Conservation (phyloP, 2,888 invertebrate genomes). For the Eupithecia insigniata region DNA sequence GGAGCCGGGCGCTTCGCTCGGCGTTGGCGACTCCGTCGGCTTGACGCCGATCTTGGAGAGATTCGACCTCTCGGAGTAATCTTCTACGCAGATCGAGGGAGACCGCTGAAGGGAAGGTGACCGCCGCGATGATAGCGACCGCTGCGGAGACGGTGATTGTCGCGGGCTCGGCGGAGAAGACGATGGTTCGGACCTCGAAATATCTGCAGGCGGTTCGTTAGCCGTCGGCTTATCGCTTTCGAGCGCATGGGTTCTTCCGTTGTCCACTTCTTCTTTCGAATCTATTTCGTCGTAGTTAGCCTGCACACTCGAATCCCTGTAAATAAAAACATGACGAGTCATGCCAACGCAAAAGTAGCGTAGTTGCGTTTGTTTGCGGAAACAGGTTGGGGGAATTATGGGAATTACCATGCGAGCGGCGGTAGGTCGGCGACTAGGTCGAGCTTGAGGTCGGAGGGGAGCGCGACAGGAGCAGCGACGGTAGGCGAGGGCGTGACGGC, state of each 20-base stretch:
- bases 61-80: conserved; percentile 68
- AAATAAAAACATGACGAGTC: conserved; percentile 52
- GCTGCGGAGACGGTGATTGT: conserved; percentile 51
- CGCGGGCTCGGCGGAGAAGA: conserved; percentile 19
- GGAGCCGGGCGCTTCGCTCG: conserved; percentile 32
- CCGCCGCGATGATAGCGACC: conserved; percentile 47
- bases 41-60: conserved; percentile 46
- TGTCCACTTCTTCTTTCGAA: conserved; percentile 21
- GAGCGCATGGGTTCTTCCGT: conserved; percentile 3
- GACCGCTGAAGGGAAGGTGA: conserved; percentile 59
- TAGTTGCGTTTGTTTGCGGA: conserved; percentile 6
- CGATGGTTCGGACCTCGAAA: conserved; percentile 23
- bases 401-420: conserved; percentile 71
- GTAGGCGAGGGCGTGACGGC: conserved; percentile 56
- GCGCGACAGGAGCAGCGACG: conserved; percentile 24
- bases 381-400: conserved; percentile 27
- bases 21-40: conserved; percentile 45
- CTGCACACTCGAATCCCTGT: conserved; percentile 75
- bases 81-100: conserved; percentile 71
- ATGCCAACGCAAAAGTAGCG: conserved; percentile 16
- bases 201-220: conserved; percentile 43
- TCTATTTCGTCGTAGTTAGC: conserved; percentile 54
- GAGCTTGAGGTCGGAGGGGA: conserved; percentile 57
- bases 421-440: conserved; percentile 79
- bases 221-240: conserved; percentile 48